Evolutionary conservation across 2,797 vertebrate genomes (phyloP).

Genomic region (Smutsia gigantea): DNA sequence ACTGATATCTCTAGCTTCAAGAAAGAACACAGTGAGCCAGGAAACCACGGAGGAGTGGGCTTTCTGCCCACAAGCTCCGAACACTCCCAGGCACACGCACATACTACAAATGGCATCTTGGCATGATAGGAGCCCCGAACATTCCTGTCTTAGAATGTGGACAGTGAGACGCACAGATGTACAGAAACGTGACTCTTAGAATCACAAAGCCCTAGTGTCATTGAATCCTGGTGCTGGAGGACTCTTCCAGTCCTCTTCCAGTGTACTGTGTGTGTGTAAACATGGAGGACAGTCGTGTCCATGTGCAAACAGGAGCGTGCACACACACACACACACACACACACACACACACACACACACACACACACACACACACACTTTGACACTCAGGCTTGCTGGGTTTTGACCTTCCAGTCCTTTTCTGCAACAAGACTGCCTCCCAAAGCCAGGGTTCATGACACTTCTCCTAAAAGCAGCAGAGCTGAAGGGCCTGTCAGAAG

Average conservation of each 20-base stretch:
- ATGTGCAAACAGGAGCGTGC: neutral
- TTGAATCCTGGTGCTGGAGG: neutral
- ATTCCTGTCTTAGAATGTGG: neutral
- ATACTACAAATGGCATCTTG: rapidly evolving
- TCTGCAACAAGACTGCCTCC: neutral
- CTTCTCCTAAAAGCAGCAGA: neutral
- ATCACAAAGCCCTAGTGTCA: neutral
- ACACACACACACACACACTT: neutral
- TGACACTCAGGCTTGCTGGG: neutral
- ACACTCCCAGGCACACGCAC: neutral
- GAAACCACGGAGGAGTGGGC: slow-evolving; percentile 13
- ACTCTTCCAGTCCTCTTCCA: neutral
- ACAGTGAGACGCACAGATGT: neutral
- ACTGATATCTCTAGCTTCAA: slow-evolving; percentile 67
- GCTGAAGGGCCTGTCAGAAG: neutral
- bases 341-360: rapidly evolving
- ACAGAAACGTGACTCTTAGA: neutral
- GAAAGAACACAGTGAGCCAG: slow-evolving; percentile 68
- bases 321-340: rapidly evolving
- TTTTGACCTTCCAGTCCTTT: neutral
- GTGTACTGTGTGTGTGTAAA: neutral
- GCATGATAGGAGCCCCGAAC: rapidly evolving
- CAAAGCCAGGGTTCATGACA: neutral
- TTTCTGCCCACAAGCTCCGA: neutral
- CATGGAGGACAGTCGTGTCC: neutral